Evolutionary conservation across 2,888 invertebrate species (phyloP).

Genomic region (Drosophila rellima): DNA sequence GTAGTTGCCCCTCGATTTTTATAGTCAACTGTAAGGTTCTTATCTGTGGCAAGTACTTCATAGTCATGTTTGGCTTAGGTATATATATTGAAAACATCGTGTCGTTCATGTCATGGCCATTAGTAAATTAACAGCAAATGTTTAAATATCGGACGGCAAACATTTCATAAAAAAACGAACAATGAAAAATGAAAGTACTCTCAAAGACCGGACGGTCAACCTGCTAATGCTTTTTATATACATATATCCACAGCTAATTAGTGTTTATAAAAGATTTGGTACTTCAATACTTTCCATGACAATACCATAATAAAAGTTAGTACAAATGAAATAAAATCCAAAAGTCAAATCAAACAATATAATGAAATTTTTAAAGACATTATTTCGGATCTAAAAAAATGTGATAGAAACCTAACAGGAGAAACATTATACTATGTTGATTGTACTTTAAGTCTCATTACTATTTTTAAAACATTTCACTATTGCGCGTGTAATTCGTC

Average conservation of each 20-base stretch:
- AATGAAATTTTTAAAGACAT: too few species aligned
- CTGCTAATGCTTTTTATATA: neutral
- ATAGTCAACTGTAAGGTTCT: constrained; percentile 25
- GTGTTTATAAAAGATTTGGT: too few species aligned
- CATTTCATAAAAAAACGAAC: constrained; percentile 4
- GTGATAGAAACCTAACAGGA: too few species aligned
- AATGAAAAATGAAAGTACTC: constrained; percentile 20
- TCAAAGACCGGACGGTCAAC: neutral
- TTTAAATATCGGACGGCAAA: constrained; percentile 3
- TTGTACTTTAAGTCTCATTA: too few species aligned
- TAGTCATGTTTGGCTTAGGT: constrained; percentile 14
- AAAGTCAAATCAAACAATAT: too few species aligned
- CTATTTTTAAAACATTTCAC: too few species aligned
- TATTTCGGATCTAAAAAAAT: too few species aligned
- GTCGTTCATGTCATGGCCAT: constrained; percentile 22
- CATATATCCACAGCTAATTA: neutral
- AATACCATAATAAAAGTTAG: too few species aligned
- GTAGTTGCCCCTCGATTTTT: constrained; percentile 10
- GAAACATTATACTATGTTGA: too few species aligned
- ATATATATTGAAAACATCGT: neutral
- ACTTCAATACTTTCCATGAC: too few species aligned
- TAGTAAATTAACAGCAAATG: constrained; percentile 38
- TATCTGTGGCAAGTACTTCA: constrained; percentile 41
- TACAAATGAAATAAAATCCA: too few species aligned
- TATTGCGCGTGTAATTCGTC: too few species aligned